Conservation (phyloP, 2,113 vertebrate species). For the Saguinus midas region DNA sequence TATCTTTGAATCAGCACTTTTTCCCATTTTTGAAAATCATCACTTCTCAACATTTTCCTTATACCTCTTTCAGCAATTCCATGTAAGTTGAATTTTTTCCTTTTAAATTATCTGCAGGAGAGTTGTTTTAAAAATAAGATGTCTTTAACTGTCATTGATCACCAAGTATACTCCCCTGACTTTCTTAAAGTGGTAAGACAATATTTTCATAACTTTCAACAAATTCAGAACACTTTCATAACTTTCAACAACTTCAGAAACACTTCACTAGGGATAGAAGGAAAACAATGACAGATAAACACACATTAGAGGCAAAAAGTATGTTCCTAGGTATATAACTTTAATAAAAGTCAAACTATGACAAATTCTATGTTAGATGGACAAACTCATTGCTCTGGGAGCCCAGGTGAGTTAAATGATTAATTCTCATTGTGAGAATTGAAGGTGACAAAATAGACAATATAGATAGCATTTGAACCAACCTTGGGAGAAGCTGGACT, state of each 20-base stretch:
- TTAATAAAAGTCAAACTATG: neutral
- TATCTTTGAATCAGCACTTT: constrained; percentile 38
- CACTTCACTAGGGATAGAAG: neutral
- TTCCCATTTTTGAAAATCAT: constrained; percentile 38
- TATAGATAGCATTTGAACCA: neutral
- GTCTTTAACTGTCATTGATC: neutral
- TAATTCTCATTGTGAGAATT: neutral
- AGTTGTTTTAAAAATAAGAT: neutral
- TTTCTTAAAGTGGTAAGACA: constrained; percentile 1
- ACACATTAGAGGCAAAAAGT: neutral
- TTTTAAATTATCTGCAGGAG: constrained; percentile 10
- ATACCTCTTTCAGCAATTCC: neutral
- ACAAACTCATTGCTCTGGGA: neutral
- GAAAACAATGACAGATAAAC: neutral
- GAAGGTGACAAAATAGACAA: neutral
- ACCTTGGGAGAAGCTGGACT: neutral
- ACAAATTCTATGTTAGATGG: neutral
- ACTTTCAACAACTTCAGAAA: neutral
- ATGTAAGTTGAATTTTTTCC: constrained; percentile 24
- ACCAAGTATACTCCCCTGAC: neutral
- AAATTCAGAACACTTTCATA: neutral
- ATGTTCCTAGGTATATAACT: neutral
- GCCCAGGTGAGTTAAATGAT: neutral
- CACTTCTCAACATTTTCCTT: constrained; percentile 35
- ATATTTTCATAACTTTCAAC: constrained; percentile 16